phyloP scores from a whole-genome alignment of 2,888 invertebrate species.

The Temnothorax ravouxi region DNA sequence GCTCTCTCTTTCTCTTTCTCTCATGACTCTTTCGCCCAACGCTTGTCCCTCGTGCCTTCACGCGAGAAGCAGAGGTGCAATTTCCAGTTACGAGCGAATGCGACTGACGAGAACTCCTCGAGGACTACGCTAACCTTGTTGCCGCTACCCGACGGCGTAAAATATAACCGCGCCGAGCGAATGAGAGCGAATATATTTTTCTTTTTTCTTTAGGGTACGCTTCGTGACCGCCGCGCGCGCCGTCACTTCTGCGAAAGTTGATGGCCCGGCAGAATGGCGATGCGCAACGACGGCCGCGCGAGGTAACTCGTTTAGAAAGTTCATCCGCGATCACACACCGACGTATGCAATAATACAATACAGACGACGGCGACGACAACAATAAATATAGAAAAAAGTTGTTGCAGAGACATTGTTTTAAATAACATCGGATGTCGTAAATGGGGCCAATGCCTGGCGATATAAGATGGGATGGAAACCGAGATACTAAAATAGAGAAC shows the following conservation, averaged over 20 bases:
- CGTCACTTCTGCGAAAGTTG: slow-evolving; percentile 29
- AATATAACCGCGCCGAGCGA: slow-evolving; percentile 14
- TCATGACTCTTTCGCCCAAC: neutral
- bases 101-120: slow-evolving; percentile 36
- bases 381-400: neutral
- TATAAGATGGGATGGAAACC: neutral
- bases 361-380: too few relatives aligned
- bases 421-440: neutral
- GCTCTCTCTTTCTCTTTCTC: neutral
- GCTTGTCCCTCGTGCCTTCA: slow-evolving; percentile 7
- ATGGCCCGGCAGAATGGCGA: slow-evolving; percentile 8
- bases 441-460: neutral
- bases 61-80: slow-evolving; percentile 26
- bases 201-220: neutral
- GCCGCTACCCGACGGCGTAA: neutral
- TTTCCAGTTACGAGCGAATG: slow-evolving; percentile 48
- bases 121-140: slow-evolving; percentile 20
- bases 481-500: neutral
- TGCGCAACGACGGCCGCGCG: neutral
- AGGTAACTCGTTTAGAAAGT: slow-evolving; percentile 20
- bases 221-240: slow-evolving; percentile 18
- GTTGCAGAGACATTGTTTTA: slow-evolving; percentile 1
- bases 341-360: neutral
- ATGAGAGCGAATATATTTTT: slow-evolving; percentile 20
- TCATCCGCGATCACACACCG: neutral